Conservation (phyloP, 2,888 invertebrate genomes). For the Apodemia zela region DNA sequence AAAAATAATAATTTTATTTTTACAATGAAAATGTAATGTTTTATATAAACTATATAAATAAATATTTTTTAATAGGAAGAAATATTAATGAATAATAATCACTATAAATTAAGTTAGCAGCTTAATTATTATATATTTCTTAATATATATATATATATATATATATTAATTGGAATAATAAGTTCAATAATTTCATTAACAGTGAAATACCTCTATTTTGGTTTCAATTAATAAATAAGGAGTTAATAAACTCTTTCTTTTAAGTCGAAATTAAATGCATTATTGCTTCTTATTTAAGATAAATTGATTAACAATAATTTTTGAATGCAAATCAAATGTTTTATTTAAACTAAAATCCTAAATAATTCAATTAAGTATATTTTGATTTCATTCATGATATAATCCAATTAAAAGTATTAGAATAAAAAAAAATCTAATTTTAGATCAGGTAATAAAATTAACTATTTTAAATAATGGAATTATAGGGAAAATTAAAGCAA, state of each 20-base stretch:
- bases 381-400: not conserved
- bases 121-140: slow-evolving; percentile 80
- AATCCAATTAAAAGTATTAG: slow-evolving; percentile 65
- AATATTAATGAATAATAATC: slow-evolving; percentile 68
- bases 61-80: slow-evolving; percentile 44
- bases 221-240: slow-evolving; percentile 81
- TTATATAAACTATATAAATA: slow-evolving; percentile 82
- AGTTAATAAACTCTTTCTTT: slow-evolving; percentile 63
- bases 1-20: slow-evolving; percentile 70
- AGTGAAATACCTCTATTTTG: slow-evolving; percentile 83
- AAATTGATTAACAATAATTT: slow-evolving; percentile 57
- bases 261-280: slow-evolving; percentile 38
- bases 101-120: slow-evolving; percentile 84
- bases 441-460: slow-evolving; percentile 49
- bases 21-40: slow-evolving; percentile 85
- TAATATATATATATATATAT: slow-evolving; percentile 1
- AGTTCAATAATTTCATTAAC: slow-evolving; percentile 83
- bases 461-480: slow-evolving; percentile 57
- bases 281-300: slow-evolving; percentile 81
- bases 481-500: slow-evolving; percentile 82
- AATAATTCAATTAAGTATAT: slow-evolving; percentile 60
- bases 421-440: slow-evolving; percentile 64
- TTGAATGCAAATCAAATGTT: slow-evolving; percentile 40
- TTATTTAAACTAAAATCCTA: slow-evolving; percentile 60
- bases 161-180: slow-evolving; percentile 49